Base-by-base conservation (phyloP, 2,113 vertebrate species). In the Vombatus ursinus region DNA sequence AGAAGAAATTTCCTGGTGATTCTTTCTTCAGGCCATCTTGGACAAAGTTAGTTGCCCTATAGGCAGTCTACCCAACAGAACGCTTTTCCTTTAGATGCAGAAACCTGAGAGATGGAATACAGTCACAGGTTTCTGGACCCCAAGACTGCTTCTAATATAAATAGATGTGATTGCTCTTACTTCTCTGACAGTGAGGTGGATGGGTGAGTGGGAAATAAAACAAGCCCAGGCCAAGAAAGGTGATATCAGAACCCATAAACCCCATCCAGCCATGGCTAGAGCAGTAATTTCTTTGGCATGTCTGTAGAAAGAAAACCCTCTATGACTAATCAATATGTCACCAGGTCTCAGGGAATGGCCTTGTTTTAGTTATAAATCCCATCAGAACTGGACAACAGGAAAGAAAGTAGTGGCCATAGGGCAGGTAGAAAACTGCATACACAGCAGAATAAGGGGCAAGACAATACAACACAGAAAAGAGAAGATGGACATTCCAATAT, bases 301-400 rank as follows among this genome's bases (percentile, higher is more conserved):
- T 10, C 89, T 96, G 92, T 24, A 89, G n/a, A 95, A 94, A 93
- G 50, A 92, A 93, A 90, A 52, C 2, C 91, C 28, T 61, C 31
- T 25, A 91, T 37, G 12, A 47, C 31, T 61, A 93, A 97, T 98
- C 96, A 91, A 89, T 95, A 96, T 93, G 94, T 93, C 92, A 50
- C 8, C 92, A 92, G 95, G 94, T 25, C 96, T 96, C 44, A 2
- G 96, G 52, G 96, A 97, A 97, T 91, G 96, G 94, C 95, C 98
- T 95, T 6, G 9, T 96, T 97, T 97, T 98, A 96, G 97, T 96
- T 94, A 97, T 52, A 96, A 90, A 95, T 97, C 92, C 96, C 90
- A 93, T 91, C 95, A 0, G 44, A 93, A 96, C 93, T 84, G 91
- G 97, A 57, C 0, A 84, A 97, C 97, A 93, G 92, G 95, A 93